Evolutionary conservation across 2,888 invertebrate genomes (phyloP).

Genomic region (Proisotoma minuta): DNA sequence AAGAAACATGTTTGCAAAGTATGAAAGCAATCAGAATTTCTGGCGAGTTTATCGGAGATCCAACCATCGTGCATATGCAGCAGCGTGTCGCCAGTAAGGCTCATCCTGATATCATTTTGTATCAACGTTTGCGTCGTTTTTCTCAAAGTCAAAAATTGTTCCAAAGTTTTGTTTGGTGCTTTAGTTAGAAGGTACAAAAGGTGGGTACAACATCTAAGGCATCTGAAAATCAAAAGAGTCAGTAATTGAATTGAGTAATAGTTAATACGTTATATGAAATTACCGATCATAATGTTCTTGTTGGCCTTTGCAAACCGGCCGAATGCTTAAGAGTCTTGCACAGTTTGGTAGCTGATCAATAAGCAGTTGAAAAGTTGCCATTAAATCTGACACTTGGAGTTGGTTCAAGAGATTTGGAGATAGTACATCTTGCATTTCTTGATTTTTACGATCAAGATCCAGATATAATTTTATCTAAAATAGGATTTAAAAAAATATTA

Average conservation of each 20-base stretch:
- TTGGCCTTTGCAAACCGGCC: constrained; percentile 71
- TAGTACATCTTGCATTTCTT: constrained; percentile 31
- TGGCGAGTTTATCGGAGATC: no score
- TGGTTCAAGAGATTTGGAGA: constrained; percentile 33
- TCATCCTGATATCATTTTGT: constrained; percentile 63
- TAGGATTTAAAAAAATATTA: not conserved
- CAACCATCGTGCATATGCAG: no score
- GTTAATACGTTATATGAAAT: not conserved
- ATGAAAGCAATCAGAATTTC: no score
- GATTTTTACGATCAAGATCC: constrained; percentile 43
- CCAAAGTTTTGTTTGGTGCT: constrained; percentile 54
- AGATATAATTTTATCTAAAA: constrained; percentile 44
- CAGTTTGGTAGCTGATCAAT: constrained; percentile 58
- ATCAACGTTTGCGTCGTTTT: constrained; percentile 53
- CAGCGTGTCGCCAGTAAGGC: constrained; percentile 66
- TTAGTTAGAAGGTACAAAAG: constrained; percentile 66
- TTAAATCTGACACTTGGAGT: constrained; percentile 59
- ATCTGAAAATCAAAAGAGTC: constrained; percentile 21
- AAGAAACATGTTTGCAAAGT: no score
- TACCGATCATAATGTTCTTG: constrained; percentile 76
- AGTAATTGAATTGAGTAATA: not conserved
- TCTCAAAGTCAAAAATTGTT: constrained; percentile 35
- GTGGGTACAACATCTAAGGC: constrained; percentile 71
- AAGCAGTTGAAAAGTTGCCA: constrained; percentile 64
- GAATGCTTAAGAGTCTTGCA: constrained; percentile 53